phyloP scores from a whole-genome alignment of 1,140 invertebrate species.

The Drosophila pachea region DNA sequence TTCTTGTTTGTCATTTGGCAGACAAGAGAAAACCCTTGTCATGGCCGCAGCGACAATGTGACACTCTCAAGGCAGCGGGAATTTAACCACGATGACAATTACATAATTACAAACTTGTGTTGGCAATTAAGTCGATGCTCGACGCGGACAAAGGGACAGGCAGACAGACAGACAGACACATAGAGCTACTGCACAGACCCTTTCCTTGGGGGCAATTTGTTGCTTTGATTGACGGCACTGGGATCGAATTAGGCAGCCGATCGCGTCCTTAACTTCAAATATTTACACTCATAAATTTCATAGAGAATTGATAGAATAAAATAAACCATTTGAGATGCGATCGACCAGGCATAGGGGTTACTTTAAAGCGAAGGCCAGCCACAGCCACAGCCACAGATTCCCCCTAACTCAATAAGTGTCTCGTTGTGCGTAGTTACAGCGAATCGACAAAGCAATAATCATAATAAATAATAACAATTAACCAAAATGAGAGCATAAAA shows the following conservation, averaged over 20 bases:
- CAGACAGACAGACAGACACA: conserved; percentile 13
- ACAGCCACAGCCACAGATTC: conserved; percentile 64
- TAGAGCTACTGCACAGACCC: conserved; percentile 5
- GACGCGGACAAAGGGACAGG: conserved; percentile 7
- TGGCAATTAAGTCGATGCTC: conserved; percentile 64
- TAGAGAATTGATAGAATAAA: conserved; percentile 23
- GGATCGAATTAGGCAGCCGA: conserved; percentile 42
- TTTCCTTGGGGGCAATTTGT: conserved; percentile 43
- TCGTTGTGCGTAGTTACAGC: conserved; percentile 64
- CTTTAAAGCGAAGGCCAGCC: conserved; percentile 45
- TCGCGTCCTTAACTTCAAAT: conserved; percentile 59
- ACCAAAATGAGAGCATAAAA: conserved; percentile 18
- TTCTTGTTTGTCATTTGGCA: conserved; percentile 13
- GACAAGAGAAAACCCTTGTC: conserved; percentile 39
- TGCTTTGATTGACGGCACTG: conserved; percentile 63
- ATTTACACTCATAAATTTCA: conserved; percentile 71
- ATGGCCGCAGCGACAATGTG: conserved; percentile 23
- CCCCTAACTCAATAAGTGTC: conserved; percentile 57
- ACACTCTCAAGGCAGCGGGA: conserved; percentile 39
- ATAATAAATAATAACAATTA: conserved; percentile 23
- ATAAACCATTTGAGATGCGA: conserved; percentile 51
- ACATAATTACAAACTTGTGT: conserved; percentile 69
- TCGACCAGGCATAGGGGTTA: conserved; percentile 34
- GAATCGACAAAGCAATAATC: conserved; percentile 50
- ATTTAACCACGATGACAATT: conserved; percentile 56